Evolutionary conservation across 2,113 vertebrate species (phyloP).

Genomic region (Amphiprion ocellaris): DNA sequence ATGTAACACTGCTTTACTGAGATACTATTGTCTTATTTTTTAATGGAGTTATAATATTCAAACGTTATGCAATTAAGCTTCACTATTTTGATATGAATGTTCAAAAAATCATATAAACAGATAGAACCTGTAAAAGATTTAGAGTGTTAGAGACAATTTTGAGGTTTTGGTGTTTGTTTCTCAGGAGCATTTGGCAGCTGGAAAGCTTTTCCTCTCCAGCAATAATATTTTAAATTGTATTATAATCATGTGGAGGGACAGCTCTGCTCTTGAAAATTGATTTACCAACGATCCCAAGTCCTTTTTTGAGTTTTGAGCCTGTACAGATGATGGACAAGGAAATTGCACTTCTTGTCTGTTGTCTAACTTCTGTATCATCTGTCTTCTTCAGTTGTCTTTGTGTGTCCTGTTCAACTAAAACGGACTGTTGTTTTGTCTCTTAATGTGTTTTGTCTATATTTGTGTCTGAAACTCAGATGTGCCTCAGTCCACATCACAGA

Average conservation of each 20-base stretch:
- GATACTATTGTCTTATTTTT: no score
- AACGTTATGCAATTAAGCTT: no score
- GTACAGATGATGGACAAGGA: conserved; percentile 8
- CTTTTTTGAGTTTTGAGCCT: conserved; percentile 1
- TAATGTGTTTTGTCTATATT: conserved; percentile 67
- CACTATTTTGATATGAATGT: no score
- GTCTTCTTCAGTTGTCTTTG: conserved; percentile 59
- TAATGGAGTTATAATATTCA: no score
- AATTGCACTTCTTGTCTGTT: conserved; percentile 39
- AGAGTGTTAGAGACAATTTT: neutral
- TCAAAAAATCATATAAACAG: neutral
- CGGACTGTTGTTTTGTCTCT: conserved; percentile 31
- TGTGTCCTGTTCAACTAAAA: conserved; percentile 66
- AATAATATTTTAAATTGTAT: neutral
- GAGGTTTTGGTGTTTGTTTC: neutral
- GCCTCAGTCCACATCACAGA: conserved; percentile 48
- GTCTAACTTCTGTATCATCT: conserved; percentile 59
- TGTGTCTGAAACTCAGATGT: conserved; percentile 76
- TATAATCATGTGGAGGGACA: neutral
- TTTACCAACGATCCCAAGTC: neutral
- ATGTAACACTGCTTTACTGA: neutral
- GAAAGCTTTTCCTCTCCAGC: neutral
- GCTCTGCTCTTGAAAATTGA: neutral
- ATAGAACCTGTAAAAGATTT: no score
- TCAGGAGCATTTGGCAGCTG: neutral